Evolutionary conservation across 2,888 invertebrate species (phyloP), one percentile per base, ranked within the genome.

Genomic region (Encarsia formosa): DNA sequence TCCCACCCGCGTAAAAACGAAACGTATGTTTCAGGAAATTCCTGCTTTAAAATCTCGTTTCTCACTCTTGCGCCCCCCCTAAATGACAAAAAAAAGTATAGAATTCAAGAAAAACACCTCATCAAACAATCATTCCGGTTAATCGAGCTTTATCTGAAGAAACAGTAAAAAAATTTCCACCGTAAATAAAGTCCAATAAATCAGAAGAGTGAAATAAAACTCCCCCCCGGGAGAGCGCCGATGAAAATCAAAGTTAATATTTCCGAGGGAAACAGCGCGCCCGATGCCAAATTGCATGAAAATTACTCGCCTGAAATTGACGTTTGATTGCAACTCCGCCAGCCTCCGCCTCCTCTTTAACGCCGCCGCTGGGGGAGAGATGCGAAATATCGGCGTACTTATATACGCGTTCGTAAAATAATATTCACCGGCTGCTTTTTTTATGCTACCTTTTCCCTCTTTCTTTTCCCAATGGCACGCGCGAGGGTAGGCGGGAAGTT

Each of bases 261-360:
- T 50, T 49, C 49, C 46, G 23, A 2, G 19, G 3, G 43, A 5
- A n/a, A 15, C 15, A 19, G n/a, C 5, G 13, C 42, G 15, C 31
- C n/a, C 16, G 54, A 50, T 48, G 62, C 61, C 60, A 62, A 65
- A 64, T 65, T 61, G 60, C 63, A 64, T 56, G 65, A 64, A 63
- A 66, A 66, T 66, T 64, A 64, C 63, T 66, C 60, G 63, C 60
- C 65, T 65, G 67, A 65, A 64, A 68, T 69, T 68, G 67, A 69
- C 67, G 63, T 68, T 66, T 65, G 65, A 69, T 67, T 63, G 63
- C 67, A 52, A 52, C 54, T 54, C 49, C 57, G 57, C 58, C 49
- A 58, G 15, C 9, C 35, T 18, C 22, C 8, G 23, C 42, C 19
- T n/a, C 48, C 40, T 44, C 44, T 48, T 44, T 39, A 48, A 48